phyloP scores from a whole-genome alignment of 2,888 invertebrate genomes.

The Hanleya hanleyi region DNA sequence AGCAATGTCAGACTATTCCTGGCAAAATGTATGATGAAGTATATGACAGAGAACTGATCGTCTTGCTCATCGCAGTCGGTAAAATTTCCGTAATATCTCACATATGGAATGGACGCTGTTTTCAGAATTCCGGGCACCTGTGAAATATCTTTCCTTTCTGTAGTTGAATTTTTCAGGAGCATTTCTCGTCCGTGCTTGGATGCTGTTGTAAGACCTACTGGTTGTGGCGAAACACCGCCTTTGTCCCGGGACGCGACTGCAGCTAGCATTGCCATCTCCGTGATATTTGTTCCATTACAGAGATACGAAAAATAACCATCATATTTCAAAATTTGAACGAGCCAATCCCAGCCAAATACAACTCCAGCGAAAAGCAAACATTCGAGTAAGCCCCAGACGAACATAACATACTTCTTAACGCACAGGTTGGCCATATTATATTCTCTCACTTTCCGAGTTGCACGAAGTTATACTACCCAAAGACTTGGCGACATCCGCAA shows the following conservation, averaged over 20 bases:
- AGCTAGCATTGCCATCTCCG: background rate
- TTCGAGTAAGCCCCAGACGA: slow-evolving; percentile 55
- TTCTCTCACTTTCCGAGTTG: no score
- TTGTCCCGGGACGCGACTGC: no score
- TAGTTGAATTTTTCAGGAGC: background rate
- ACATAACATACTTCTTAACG: slow-evolving; percentile 43
- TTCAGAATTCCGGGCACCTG: background rate
- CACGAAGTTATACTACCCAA: no score
- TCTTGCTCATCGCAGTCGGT: slow-evolving; percentile 43
- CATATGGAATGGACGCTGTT: background rate
- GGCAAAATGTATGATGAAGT: slow-evolving; percentile 43
- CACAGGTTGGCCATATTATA: slow-evolving; percentile 33
- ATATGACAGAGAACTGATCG: slow-evolving; percentile 41
- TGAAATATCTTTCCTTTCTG: background rate
- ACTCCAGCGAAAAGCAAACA: slow-evolving; percentile 59
- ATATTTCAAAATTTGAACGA: slow-evolving; percentile 46
- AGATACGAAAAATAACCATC: slow-evolving; percentile 49
- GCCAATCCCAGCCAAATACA: slow-evolving; percentile 60
- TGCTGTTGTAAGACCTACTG: background rate
- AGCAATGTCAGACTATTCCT: slow-evolving; percentile 50
- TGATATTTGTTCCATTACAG: slow-evolving; percentile 40
- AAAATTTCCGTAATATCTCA: background rate
- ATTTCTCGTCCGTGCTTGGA: background rate
- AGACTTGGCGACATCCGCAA: no score
- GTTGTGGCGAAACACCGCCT: no score